Conservation (phyloP, 2,797 vertebrate species). For the Simalia tracyae region DNA sequence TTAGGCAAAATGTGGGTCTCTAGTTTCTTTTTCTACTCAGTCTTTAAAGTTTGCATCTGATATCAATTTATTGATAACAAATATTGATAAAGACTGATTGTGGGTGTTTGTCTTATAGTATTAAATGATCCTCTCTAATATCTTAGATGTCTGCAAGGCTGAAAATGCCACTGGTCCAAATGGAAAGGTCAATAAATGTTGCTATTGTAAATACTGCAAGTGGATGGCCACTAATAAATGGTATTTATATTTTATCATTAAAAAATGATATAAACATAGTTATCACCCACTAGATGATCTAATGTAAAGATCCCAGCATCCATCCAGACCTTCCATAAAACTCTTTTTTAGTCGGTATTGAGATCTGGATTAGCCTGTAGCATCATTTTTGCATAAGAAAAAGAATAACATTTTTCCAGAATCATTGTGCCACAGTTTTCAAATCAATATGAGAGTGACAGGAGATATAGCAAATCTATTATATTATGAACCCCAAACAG, state of each 20-base stretch:
- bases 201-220: too few species aligned
- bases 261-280: too few species aligned
- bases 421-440: background rate
- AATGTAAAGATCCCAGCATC: background rate
- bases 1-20: background rate
- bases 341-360: background rate
- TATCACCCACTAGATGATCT: too few species aligned
- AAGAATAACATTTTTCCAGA: background rate
- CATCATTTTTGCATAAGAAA: background rate
- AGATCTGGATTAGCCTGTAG: background rate
- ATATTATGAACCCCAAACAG: background rate
- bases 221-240: too few species aligned
- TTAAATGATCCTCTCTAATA: too few species aligned
- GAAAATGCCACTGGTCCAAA: too few species aligned
- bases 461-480: background rate
- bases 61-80: background rate
- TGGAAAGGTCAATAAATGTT: too few species aligned
- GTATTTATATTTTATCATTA: too few species aligned
- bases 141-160: too few species aligned
- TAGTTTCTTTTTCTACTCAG: background rate
- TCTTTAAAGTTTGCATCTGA: background rate
- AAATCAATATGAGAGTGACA: background rate
- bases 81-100: too few species aligned
- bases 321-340: background rate
- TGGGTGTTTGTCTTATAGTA: too few species aligned